Evolutionary conservation across 64 coral and sea anemone genomes (phyloP).

Genomic region (Montipora sp.): DNA sequence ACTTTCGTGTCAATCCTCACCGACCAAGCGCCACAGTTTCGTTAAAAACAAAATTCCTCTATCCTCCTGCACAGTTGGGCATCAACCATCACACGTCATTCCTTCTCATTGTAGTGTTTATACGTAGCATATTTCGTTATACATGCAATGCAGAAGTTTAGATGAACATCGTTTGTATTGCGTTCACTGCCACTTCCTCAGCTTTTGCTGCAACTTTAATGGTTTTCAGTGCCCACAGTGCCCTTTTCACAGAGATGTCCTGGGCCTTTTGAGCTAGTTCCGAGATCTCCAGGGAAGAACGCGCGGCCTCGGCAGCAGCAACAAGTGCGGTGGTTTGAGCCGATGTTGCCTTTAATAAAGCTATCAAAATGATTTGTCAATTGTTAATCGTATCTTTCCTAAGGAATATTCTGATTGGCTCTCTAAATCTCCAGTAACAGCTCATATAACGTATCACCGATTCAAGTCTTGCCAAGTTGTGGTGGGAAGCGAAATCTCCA

Average conservation of each 20-base stretch:
- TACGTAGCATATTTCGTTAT: too few species aligned
- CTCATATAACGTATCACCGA: too few species aligned
- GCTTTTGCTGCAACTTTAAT: slow-evolving; percentile 87
- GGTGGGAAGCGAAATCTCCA: too few species aligned
- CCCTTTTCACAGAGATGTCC: slow-evolving; percentile 87
- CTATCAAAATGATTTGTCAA: neutral
- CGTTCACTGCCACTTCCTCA: slow-evolving; percentile 93
- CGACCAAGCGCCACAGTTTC: too few species aligned
- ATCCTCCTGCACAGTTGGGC: too few species aligned
- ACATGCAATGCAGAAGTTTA: slow-evolving; percentile 8
- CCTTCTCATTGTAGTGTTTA: too few species aligned
- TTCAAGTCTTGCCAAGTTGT: too few species aligned
- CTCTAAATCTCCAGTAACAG: too few species aligned
- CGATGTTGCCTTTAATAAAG: slow-evolving; percentile 86
- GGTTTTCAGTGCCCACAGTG: slow-evolving; percentile 77
- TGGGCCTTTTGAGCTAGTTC: slow-evolving; percentile 88
- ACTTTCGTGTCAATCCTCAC: too few species aligned
- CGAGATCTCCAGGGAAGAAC: slow-evolving; percentile 86
- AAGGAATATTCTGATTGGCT: too few species aligned
- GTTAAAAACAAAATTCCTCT: too few species aligned
- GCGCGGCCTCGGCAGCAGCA: slow-evolving; percentile 90
- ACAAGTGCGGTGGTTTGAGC: slow-evolving; percentile 96
- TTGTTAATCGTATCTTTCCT: neutral
- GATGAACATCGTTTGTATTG: slow-evolving; percentile 91
- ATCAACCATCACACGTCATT: too few species aligned